Base-by-base conservation (phyloP, 1,140 invertebrate species). In the Dryas iulia region DNA sequence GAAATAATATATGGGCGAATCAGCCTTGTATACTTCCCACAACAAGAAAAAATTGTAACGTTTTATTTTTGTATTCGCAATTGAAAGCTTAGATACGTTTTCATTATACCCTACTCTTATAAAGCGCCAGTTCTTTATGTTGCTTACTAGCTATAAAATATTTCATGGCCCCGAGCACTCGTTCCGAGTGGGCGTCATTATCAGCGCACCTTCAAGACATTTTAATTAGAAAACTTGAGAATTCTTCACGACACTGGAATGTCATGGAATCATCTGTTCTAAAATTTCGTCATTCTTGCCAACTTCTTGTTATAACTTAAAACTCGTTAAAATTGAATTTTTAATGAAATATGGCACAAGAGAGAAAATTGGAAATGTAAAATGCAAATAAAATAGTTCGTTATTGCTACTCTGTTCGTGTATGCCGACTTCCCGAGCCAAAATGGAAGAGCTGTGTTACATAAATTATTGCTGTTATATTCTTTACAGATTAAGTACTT, bases 181-280 rank as follows among this genome's bases (percentile, higher is more conserved):
- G 39, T 21, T 47, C 7, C 47, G 33, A 39, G 52, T 54, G 39
- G 28, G 39, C 54, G 59, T 67, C 31, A 65, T 68, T 72, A 68
- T 72, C 59, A 56, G 52, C 30, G 24, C 14, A 54, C 52, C 54
- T 59, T 58, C 66, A 73, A 63, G 74, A 59, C 63, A 67, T 59
- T 71, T 71, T 78, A 81, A 83, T 83, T 83, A 69, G 75, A 76
- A 81, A 81, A 81, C 75, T 81, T 81, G 56, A 14, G 26, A 71
- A 11, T 71, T 59, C 61, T 21, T 25, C 39, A 35, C 39, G 61
- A 66, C 39, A 53, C 58, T 65, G 66, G 30, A 62, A 28, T 59
- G 66, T 62, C 66, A 39, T 33, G 25, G 26, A 66, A 59, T 28
- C 33, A 66, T 65, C 53, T 33, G 33, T 52, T 66, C 31, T 24